Evolutionary conservation across 2,888 invertebrate genomes (phyloP).

Genomic region (Scaptomyza tumidula): DNA sequence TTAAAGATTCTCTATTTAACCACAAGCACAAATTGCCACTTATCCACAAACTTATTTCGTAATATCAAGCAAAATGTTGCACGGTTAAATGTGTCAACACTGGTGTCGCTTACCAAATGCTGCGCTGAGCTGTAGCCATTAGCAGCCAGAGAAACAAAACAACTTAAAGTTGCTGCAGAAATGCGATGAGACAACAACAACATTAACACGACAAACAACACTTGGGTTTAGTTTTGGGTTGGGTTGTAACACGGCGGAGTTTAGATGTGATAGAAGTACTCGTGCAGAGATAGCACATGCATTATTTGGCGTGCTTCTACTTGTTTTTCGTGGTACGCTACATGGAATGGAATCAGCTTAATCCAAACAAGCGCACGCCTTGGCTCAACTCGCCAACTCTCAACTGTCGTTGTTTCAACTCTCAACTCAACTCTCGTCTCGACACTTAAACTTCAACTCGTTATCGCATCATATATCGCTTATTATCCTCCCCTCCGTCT

Average conservation of each 20-base stretch:
- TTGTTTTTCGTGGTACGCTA: neutral
- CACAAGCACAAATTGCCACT: too few relatives aligned
- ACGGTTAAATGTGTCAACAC: neutral
- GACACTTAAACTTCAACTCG: slow-evolving; percentile 69
- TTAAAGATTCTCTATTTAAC: too few relatives aligned
- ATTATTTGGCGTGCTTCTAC: neutral
- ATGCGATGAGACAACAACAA: neutral
- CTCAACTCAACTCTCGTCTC: slow-evolving; percentile 11
- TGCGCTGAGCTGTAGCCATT: slow-evolving; percentile 46
- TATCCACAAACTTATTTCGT: too few relatives aligned
- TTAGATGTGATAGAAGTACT: neutral
- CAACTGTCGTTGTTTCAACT: neutral
- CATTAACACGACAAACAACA: neutral
- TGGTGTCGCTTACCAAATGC: neutral
- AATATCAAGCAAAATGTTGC: neutral
- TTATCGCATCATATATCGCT: slow-evolving; percentile 78
- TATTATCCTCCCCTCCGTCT: slow-evolving; percentile 52
- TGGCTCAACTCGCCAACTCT: slow-evolving; percentile 1
- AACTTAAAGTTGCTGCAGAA: slow-evolving; percentile 13
- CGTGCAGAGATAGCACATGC: neutral
- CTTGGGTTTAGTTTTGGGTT: neutral
- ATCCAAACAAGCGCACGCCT: slow-evolving; percentile 43
- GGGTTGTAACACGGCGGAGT: neutral
- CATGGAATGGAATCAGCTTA: slow-evolving; percentile 39
- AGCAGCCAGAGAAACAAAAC: slow-evolving; percentile 43